Evolutionary conservation across 2,888 invertebrate genomes (phyloP), one percentile per base, ranked within the genome.

Genomic region (Drosophila borborema): DNA sequence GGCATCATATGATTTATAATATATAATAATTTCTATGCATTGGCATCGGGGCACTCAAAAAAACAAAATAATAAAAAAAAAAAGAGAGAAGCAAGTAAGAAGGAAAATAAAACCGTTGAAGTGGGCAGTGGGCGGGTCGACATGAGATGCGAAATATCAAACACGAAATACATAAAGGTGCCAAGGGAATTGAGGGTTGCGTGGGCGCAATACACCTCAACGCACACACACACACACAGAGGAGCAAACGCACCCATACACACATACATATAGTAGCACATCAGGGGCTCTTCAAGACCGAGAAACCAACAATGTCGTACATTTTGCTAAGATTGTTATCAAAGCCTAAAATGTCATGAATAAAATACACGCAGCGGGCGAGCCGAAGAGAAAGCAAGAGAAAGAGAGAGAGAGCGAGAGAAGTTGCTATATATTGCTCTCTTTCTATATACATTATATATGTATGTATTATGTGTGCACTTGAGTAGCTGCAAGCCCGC

Each of bases 1-100:
- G 86, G 78, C 86, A 76, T 82, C 80, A 86, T 84, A 85, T 85
- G 85, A 85, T 85, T 85, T 85, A 85, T 85, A 85, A 85, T 85
- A 81, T 81, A 72, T 85, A 86, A 86, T 86, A 82, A 85, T 82
- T 86, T 86, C 81, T 73, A 71, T 76, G 74, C 86, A 78, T 80
- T 82, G 81, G 70, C 80, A 74, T 64, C 53, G 46, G 40, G 38
- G 28, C 43, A 18, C 64, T 60, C 58, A 46, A 71, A 74, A 69
- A 64, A 62, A 23, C 9, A 38, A 38, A 20, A 20, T 3, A 16
- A 12, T 16, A 16, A 7, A 18, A 18, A 6, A 5, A 12, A 7
- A 23, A 9, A 16, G 28, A n/a, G n/a, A 28, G 28, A 1, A 18
- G 18, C 18, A 16, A 31, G 49, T n/a, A 49, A 36, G 16, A 20